phyloP scores from a whole-genome alignment of 2,113 vertebrate species.

The Oophaga pumilio region DNA sequence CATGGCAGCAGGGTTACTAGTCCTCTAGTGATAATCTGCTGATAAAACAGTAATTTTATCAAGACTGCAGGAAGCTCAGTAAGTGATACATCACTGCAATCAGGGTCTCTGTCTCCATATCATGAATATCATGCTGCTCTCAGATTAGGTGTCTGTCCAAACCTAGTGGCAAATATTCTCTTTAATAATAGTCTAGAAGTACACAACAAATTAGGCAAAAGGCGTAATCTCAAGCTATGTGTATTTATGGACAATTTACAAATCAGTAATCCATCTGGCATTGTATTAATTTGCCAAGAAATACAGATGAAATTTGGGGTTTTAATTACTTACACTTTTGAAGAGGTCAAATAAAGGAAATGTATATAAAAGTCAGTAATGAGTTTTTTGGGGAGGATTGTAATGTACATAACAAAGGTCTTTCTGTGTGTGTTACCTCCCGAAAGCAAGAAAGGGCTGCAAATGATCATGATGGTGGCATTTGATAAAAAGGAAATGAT shows the following conservation, averaged over 20 bases:
- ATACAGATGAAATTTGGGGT: background rate
- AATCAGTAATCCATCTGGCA: background rate
- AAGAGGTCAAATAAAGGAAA: background rate
- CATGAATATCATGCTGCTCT: too few species aligned
- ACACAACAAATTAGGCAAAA: too few species aligned
- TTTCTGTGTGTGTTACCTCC: background rate
- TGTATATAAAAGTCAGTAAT: conserved; percentile 18
- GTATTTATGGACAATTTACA: background rate
- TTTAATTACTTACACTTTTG: background rate
- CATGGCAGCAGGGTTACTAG: too few species aligned
- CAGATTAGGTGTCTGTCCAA: too few species aligned
- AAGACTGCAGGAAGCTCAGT: too few species aligned
- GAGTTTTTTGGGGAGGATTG: background rate
- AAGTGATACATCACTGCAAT: too few species aligned
- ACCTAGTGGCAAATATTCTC: too few species aligned
- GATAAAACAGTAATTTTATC: too few species aligned
- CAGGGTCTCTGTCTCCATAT: too few species aligned
- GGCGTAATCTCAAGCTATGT: background rate
- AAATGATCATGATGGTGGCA: conserved; percentile 9
- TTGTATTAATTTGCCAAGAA: background rate
- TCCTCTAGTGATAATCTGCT: too few species aligned
- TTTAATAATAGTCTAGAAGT: too few species aligned
- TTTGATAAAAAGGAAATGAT: conserved; percentile 42
- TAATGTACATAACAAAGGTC: conserved; percentile 37
- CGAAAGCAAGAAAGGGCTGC: conserved; percentile 23